These are phyloP conservation scores for Seriola quinqueradiata DNA, from an alignment of 2,113 vertebrate species.

Conservation along the genomic window DNA sequence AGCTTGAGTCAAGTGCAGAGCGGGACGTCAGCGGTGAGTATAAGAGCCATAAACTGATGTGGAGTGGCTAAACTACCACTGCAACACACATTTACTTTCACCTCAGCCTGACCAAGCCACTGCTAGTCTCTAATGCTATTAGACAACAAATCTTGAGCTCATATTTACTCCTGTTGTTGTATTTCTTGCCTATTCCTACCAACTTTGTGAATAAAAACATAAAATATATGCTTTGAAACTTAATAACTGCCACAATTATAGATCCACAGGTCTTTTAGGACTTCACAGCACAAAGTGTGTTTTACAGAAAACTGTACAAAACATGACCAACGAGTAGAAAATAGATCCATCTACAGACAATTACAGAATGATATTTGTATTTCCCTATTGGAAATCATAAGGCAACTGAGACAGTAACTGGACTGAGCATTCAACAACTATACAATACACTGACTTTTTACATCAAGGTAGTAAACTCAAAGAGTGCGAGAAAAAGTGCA, in stretches of 20 bases:
- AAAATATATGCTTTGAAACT: conserved; percentile 15
- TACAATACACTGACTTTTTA: not conserved
- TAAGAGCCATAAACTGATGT: conserved; percentile 19
- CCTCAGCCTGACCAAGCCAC: conserved; percentile 10
- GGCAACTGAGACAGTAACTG: conserved; percentile 63
- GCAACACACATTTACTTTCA: conserved; percentile 20
- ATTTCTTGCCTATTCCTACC: not conserved
- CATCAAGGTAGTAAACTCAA: not conserved
- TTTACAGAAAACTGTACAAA: conserved; percentile 18
- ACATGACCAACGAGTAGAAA: not conserved
- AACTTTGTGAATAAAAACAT: conserved; percentile 9
- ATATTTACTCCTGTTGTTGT: not conserved
- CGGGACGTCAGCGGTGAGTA: conserved; percentile 10
- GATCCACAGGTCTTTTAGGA: not conserved
- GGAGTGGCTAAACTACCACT: conserved; percentile 21
- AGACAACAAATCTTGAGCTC: not conserved
- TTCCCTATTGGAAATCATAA: conserved; percentile 50
- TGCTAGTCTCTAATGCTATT: not conserved
- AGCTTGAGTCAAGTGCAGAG: conserved; percentile 39
- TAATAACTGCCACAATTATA: conserved; percentile 17
- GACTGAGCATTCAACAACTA: not conserved
- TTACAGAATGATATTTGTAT: not conserved
- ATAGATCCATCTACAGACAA: not conserved
- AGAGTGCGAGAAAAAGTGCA: conserved; percentile 37
- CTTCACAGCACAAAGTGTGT: conserved; percentile 16